Evolutionary conservation across 2,113 vertebrate genomes (phyloP).

Genomic region (Macrotis lagotis): DNA sequence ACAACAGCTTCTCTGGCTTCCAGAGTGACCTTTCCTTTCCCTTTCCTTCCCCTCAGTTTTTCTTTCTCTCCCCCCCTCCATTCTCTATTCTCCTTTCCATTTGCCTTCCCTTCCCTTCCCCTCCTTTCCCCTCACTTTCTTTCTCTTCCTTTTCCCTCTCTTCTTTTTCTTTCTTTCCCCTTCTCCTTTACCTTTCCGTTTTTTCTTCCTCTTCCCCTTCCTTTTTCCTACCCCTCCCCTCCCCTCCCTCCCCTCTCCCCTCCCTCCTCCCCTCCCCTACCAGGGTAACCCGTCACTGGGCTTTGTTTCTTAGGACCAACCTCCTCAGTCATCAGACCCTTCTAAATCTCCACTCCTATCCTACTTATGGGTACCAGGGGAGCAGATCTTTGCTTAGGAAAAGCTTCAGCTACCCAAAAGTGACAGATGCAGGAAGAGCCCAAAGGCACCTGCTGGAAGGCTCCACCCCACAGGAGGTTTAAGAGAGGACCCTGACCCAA

Average conservation of each 20-base stretch:
- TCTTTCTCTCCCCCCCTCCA: neutral
- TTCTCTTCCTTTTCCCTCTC: too few species aligned
- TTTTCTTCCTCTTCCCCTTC: neutral
- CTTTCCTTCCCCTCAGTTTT: too few species aligned
- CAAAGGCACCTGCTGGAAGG: neutral
- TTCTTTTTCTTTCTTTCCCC: too few species aligned
- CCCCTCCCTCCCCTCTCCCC: too few species aligned
- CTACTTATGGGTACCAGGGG: neutral
- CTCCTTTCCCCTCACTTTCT: neutral
- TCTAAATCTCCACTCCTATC: neutral
- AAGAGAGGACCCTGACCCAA: neutral
- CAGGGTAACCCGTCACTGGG: neutral
- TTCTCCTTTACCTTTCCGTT: too few species aligned
- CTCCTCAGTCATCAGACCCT: neutral
- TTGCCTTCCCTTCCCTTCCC: neutral
- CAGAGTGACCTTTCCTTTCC: neutral
- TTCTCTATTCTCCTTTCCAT: neutral
- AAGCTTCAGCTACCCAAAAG: neutral
- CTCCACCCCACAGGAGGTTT: neutral
- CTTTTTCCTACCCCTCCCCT: neutral
- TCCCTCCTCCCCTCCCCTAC: neutral
- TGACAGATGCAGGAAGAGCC: neutral
- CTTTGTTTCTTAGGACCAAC: neutral
- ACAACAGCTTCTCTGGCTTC: neutral
- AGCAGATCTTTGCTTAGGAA: neutral